These are phyloP conservation scores for Solenopsis invicta DNA, from an alignment of 1,140 invertebrate genomes.

Conservation along the genomic window DNA sequence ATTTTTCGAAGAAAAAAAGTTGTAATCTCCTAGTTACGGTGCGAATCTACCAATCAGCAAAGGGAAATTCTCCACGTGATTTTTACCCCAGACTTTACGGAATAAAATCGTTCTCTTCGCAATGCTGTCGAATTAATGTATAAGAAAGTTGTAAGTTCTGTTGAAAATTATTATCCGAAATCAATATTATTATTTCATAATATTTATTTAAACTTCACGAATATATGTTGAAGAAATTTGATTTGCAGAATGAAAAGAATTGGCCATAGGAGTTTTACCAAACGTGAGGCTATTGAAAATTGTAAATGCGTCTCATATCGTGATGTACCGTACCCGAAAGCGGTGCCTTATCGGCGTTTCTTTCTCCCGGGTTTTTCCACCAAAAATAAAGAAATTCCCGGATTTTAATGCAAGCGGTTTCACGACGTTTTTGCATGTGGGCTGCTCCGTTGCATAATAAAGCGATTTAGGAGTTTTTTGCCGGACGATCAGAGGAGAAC, in stretches of 20 bases:
- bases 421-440: conserved; percentile 39
- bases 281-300: conserved; percentile 50
- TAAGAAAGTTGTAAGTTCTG: not conserved
- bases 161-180: not conserved
- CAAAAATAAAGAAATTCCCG: conserved; percentile 37
- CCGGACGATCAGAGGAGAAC: conserved; percentile 30
- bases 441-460: conserved; percentile 51
- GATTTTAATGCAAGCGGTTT: conserved; percentile 51
- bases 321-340: not conserved
- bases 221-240: not conserved
- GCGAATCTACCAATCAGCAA: not conserved
- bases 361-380: conserved; percentile 3
- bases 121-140: not conserved
- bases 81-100: not conserved
- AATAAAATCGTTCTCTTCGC: not conserved
- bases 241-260: not conserved
- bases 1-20: conserved; percentile 22
- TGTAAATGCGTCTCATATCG: conserved; percentile 31
- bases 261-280: not conserved
- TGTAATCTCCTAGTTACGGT: not conserved
- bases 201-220: not conserved
- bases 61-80: not conserved
- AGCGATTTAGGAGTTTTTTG: conserved; percentile 59
- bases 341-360: conserved; percentile 10
- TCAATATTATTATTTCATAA: no score